Conservation (phyloP, 2,888 invertebrate species). For the Megamerina dolium region DNA sequence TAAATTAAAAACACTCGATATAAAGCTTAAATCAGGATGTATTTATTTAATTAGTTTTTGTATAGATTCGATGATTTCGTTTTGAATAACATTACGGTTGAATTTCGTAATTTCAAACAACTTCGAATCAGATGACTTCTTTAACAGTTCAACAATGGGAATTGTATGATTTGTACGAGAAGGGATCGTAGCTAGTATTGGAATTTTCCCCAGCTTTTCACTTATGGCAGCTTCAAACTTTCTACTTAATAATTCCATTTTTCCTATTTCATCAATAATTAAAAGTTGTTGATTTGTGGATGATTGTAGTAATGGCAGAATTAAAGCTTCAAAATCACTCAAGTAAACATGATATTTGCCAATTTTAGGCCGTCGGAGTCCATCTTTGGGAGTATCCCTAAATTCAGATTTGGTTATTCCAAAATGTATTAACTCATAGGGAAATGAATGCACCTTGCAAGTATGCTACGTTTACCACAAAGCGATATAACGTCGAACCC, state of each 20-base stretch:
- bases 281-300: conserved; percentile 22
- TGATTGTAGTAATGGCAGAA: conserved; percentile 47
- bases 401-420: neutral
- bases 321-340: conserved; percentile 56
- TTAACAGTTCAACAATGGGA: conserved; percentile 30
- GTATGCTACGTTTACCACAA: conserved; percentile 47
- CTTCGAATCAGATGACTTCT: conserved; percentile 23
- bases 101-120: conserved; percentile 30
- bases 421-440: neutral
- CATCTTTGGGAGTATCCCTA: conserved; percentile 19
- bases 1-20: too few species aligned
- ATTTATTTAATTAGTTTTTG: too few species aligned
- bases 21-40: too few species aligned
- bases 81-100: conserved; percentile 33
- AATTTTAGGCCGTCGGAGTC: conserved; percentile 43
- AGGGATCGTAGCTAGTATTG: conserved; percentile 38
- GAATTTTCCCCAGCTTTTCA: conserved; percentile 18
- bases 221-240: conserved; percentile 30
- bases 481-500: conserved; percentile 61
- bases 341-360: conserved; percentile 60
- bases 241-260: conserved; percentile 44
- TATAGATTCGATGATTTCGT: conserved; percentile 22
- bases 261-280: conserved; percentile 45
- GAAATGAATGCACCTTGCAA: conserved; percentile 51
- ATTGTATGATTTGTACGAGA: conserved; percentile 20